phyloP scores from a whole-genome alignment of 2,888 invertebrate species.

The Hyles lineata region DNA sequence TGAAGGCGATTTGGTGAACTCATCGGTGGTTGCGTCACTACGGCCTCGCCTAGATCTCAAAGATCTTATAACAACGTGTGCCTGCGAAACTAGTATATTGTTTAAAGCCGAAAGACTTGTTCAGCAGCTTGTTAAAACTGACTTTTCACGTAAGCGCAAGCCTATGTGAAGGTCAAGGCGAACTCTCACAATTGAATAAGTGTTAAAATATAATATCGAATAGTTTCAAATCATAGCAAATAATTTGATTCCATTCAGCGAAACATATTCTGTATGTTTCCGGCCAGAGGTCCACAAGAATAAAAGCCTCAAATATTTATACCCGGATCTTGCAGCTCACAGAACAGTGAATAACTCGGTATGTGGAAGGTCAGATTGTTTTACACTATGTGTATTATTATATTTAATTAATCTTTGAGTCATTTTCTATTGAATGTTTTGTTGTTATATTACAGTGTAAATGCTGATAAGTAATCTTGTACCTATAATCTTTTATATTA shows the following conservation, averaged over 20 bases:
- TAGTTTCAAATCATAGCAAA: too few species aligned
- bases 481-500: too few species aligned
- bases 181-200: background rate
- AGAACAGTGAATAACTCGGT: background rate
- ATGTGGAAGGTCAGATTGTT: conserved; percentile 3
- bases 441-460: too few species aligned
- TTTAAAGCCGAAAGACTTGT: background rate
- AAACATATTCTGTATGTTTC: too few species aligned
- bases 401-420: too few species aligned
- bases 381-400: background rate
- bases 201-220: background rate
- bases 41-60: conserved; percentile 59
- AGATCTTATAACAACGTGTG: conserved; percentile 36
- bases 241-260: too few species aligned
- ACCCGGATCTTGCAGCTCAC: background rate
- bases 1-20: conserved; percentile 57
- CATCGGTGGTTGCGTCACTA: conserved; percentile 67
- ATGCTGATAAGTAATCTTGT: too few species aligned
- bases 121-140: background rate
- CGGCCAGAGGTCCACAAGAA: too few species aligned
- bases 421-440: too few species aligned
- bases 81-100: conserved; percentile 33
- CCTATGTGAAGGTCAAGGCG: conserved; percentile 30
- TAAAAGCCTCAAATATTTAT: background rate
- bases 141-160: conserved; percentile 13